Evolutionary conservation across 2,113 vertebrate species (phyloP).

Genomic region (Ahaetulla prasina): DNA sequence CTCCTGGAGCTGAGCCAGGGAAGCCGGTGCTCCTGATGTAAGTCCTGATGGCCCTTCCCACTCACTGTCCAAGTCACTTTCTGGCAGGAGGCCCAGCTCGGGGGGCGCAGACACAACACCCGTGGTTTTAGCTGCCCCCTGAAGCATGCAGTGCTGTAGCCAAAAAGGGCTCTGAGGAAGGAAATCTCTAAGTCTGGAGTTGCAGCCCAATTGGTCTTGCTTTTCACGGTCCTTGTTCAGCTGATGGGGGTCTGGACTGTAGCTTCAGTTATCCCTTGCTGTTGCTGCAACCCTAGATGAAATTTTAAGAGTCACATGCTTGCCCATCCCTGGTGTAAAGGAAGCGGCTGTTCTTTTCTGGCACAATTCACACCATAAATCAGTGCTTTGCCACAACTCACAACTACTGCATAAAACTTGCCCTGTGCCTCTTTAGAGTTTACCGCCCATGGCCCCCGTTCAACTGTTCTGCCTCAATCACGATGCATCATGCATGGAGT

Average conservation of each 20-base stretch:
- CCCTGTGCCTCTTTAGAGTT: neutral
- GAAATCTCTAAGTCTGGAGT: neutral
- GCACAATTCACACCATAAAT: neutral
- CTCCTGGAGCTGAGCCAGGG: too few species aligned
- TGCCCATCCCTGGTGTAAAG: neutral
- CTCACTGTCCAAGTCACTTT: too few species aligned
- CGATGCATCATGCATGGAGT: too few species aligned
- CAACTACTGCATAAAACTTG: neutral
- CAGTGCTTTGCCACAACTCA: neutral
- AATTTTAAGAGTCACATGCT: neutral
- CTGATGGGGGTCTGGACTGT: neutral
- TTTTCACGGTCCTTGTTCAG: neutral
- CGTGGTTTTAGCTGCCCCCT: neutral
- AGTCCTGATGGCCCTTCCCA: too few species aligned
- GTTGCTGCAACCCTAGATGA: neutral
- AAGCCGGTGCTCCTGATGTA: too few species aligned
- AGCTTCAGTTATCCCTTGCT: neutral
- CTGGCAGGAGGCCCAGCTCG: too few species aligned
- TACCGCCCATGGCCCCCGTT: neutral
- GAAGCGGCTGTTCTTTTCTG: neutral
- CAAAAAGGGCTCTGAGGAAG: neutral
- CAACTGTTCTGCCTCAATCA: neutral
- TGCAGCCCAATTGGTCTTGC: neutral
- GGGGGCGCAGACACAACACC: too few species aligned
- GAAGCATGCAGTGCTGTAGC: neutral